Evolutionary conservation across 2,888 invertebrate species (phyloP), one percentile per base, ranked within the genome.

Genomic region (Hirtodrosophila confusa): DNA sequence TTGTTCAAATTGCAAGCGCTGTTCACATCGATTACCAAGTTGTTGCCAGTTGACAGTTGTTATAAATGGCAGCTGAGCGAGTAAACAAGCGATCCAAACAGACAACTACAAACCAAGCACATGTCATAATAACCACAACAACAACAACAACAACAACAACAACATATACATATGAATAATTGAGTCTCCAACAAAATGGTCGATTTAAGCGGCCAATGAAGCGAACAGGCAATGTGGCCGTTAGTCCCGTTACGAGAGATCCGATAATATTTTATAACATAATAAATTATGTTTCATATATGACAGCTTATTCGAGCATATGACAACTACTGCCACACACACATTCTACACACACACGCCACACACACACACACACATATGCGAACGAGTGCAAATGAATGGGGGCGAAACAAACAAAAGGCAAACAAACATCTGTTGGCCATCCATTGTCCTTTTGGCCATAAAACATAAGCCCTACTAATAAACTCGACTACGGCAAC

Each of bases 181-280:
- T 88, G 88, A 88, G 88, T 87, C 83, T 61, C 64, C 82, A 88
- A 75, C 84, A 88, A 88, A 84, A 86, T 73, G 86, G 84, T 88
- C 84, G 77, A 85, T 83, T 80, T 71, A 80, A 86, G 87, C 86
- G 80, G 54, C 88, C 86, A 86, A 82, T 88, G 86, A 88, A 85
- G 86, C 86, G 77, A 44, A 51, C 49, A 31, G 51, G 29, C 72
- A 39, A 50, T 56, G 54, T 54, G 50, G 47, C 57, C 56, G 50
- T 60, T 69, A 44, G 50, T 57, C 55, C 45, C 27, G 58, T 44
- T 37, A 66, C 11, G 57, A 57, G 72, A 64, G 69, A 72, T 61
- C 75, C 75, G 85, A 86, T 84, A 86, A 88, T 88, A 86, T 88
- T 86, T 84, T 87, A 85, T 85, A 85, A 86, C 88, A 88, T 86